Conservation (phyloP, 2,888 invertebrate genomes). For the Acanthosepion lycidas region DNA sequence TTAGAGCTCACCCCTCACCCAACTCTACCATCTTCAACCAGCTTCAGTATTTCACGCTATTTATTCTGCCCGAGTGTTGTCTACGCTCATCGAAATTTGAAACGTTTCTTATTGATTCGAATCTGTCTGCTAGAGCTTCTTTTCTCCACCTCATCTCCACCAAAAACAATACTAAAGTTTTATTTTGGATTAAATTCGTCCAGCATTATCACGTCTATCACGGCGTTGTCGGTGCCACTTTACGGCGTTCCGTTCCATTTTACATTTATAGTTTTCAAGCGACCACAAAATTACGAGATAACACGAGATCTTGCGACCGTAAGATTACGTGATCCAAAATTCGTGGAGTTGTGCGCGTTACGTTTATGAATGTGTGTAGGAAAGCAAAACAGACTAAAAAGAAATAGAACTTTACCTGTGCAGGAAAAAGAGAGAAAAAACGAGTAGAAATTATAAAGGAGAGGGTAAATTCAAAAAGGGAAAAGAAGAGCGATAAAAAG, state of each 20-base stretch:
- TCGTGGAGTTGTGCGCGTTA: background rate
- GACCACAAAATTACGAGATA: background rate
- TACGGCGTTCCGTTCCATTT: background rate
- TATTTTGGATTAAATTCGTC: conserved; percentile 17
- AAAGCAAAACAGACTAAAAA: background rate
- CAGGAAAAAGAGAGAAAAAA: background rate
- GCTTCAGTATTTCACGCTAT: background rate
- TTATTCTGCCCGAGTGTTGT: background rate
- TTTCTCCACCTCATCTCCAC: background rate
- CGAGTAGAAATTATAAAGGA: background rate
- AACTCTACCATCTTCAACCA: background rate
- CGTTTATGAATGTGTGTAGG: background rate
- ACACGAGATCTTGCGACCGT: background rate
- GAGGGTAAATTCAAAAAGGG: background rate
- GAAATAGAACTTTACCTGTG: too few relatives aligned
- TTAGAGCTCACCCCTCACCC: background rate
- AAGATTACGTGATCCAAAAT: background rate
- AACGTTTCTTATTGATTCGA: background rate
- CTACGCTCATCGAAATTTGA: background rate
- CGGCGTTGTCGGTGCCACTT: conserved; percentile 8
- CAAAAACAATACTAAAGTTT: conserved; percentile 2
- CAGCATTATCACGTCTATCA: background rate
- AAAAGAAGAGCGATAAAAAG: background rate
- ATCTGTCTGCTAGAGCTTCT: background rate
- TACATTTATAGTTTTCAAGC: conserved; percentile 9